A percentile compares a stretch with the other conserved stretches of the same genome.
These are phyloP conservation scores for Porites rus DNA, from an alignment of 92 coral and sea anemone species.

Conservation along the genomic window DNA sequence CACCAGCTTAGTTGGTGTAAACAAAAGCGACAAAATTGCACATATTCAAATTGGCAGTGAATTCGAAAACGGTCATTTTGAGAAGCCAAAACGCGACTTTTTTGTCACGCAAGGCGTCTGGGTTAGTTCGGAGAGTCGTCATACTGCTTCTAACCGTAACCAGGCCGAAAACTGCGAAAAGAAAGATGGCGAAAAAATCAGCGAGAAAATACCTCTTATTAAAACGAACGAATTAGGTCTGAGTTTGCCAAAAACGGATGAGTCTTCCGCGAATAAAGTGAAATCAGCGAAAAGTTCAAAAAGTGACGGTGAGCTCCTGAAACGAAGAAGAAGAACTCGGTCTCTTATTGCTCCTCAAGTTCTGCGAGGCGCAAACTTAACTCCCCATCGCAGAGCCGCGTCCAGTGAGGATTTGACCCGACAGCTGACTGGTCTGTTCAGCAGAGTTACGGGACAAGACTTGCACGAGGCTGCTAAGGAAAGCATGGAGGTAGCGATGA, in stretches of 20 bases:
- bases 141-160: not conserved
- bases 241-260: not conserved
- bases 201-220: conserved; percentile 64
- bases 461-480: conserved; percentile 84
- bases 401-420: conserved; percentile 71
- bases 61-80: not conserved
- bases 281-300: conserved; percentile 53
- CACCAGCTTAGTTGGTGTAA: conserved; percentile 48
- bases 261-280: not conserved
- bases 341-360: conserved; percentile 5
- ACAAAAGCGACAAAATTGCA: conserved; percentile 31
- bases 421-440: conserved; percentile 71
- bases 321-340: conserved; percentile 30
- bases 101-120: conserved; percentile 54
- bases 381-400: conserved; percentile 50
- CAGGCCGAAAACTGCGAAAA: conserved; percentile 18
- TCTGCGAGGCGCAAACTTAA: conserved; percentile 29
- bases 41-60: conserved; percentile 33
- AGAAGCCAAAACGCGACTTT: conserved; percentile 36
- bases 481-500: conserved; percentile 89
- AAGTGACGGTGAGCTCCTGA: conserved; percentile 57
- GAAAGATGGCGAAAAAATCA: conserved; percentile 1
- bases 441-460: conserved; percentile 82
- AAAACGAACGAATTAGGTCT: conserved; percentile 10
- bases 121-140: conserved; percentile 4